A percentile compares a stretch with the other conserved stretches of the same genome.
phyloP scores from a whole-genome alignment of 2,888 invertebrate species.

The Trimorus sp. region DNA sequence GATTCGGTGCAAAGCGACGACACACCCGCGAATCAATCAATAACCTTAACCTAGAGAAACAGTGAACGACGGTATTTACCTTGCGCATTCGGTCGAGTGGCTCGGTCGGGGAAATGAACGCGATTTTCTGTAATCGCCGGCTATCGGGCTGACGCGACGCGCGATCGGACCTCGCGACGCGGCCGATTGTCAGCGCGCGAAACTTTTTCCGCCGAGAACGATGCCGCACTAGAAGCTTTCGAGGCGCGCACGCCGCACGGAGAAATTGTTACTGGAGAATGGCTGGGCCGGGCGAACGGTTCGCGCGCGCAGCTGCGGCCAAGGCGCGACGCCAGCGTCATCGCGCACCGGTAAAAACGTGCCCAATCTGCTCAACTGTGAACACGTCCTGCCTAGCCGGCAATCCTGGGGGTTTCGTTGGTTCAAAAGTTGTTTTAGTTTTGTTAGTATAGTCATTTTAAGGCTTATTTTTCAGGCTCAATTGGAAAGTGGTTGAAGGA shows the following conservation, averaged over 20 bases:
- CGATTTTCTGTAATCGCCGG: too few relatives aligned
- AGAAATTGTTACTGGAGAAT: conserved; percentile 29
- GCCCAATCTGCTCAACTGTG: too few relatives aligned
- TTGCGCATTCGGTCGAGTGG: conserved; percentile 9
- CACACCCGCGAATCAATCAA: conserved; percentile 21
- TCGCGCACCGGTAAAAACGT: conserved; percentile 2
- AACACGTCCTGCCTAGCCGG: too few relatives aligned
- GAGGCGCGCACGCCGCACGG: conserved; percentile 9
- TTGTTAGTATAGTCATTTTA: too few relatives aligned
- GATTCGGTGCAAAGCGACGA: neutral
- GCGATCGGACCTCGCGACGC: too few relatives aligned
- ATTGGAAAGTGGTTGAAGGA: too few relatives aligned
- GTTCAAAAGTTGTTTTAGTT: too few relatives aligned
- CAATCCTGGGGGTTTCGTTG: too few relatives aligned
- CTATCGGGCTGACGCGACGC: neutral
- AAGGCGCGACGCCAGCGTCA: conserved; percentile 7
- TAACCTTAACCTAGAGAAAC: conserved; percentile 42
- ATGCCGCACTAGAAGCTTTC: neutral
- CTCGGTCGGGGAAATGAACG: neutral
- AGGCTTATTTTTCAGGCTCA: too few relatives aligned
- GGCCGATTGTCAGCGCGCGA: too few relatives aligned
- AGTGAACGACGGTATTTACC: conserved; percentile 29
- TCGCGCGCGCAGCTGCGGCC: conserved; percentile 12
- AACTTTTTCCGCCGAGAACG: too few relatives aligned
- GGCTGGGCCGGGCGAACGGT: conserved; percentile 19